Conservation (phyloP, 1,140 invertebrate genomes). For the Odontomachus brunneus region DNA sequence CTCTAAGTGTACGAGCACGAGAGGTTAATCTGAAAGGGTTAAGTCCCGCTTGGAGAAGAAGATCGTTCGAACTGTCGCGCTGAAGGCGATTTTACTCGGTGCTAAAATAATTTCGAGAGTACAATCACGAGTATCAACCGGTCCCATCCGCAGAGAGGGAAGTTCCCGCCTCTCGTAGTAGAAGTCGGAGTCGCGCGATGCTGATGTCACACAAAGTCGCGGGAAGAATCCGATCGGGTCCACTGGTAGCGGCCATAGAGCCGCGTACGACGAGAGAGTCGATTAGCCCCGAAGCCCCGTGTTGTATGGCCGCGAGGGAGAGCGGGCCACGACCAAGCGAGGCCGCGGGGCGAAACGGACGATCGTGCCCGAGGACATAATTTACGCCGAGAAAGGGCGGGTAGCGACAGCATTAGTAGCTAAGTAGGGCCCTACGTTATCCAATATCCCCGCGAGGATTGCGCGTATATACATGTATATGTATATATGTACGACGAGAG, state of each 20-base stretch:
- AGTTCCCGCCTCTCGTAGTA: too few species aligned
- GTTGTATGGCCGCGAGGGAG: conserved; percentile 71
- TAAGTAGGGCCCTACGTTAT: conserved; percentile 83
- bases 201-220: conserved; percentile 20
- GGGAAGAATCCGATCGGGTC: not conserved
- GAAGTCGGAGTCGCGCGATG: not conserved
- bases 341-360: conserved; percentile 66
- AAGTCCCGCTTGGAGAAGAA: too few species aligned
- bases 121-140: too few species aligned
- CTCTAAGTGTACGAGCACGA: too few species aligned
- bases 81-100: too few species aligned
- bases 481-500: not conserved
- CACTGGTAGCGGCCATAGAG: conserved; percentile 61
- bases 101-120: too few species aligned
- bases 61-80: too few species aligned
- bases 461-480: conserved; percentile 45
- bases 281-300: conserved; percentile 69
- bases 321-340: conserved; percentile 51
- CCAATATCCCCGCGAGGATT: conserved; percentile 76
- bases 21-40: too few species aligned
- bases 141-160: too few species aligned
- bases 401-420: conserved; percentile 83
- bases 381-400: conserved; percentile 79
- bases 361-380: conserved; percentile 79
- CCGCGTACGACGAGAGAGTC: conserved; percentile 69